phyloP scores from a whole-genome alignment of 2,888 invertebrate genomes.

The Actias luna region DNA sequence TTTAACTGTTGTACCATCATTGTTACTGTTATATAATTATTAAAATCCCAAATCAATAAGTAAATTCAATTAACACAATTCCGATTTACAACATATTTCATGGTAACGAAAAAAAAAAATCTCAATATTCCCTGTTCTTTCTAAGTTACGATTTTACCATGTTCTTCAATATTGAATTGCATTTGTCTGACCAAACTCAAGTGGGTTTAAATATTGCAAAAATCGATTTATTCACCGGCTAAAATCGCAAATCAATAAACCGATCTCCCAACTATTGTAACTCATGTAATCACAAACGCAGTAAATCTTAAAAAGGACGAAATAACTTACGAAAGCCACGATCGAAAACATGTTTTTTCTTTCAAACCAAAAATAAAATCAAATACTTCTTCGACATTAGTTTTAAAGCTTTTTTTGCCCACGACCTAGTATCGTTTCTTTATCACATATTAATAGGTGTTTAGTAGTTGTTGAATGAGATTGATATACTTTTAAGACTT shows the following conservation, averaged over 20 bases:
- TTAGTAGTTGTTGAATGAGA: neutral
- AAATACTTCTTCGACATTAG: neutral
- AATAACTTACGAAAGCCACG: slow-evolving; percentile 6
- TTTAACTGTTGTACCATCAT: no score
- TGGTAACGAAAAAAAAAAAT: neutral
- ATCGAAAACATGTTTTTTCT: neutral
- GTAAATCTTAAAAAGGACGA: slow-evolving; percentile 7
- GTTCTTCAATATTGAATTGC: neutral
- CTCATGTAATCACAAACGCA: neutral
- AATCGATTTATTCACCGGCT: neutral
- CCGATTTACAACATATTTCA: neutral
- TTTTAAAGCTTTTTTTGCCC: neutral
- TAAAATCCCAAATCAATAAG: neutral
- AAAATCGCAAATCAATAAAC: neutral
- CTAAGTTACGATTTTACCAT: neutral
- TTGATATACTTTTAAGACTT: neutral
- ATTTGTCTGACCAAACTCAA: neutral
- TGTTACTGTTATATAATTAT: no score
- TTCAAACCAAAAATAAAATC: neutral
- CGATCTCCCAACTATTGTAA: neutral
- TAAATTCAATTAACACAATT: neutral
- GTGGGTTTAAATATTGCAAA: neutral
- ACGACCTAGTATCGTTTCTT: neutral
- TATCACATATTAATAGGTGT: neutral
- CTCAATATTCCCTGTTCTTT: neutral